Evolutionary conservation across 1,140 invertebrate genomes (phyloP), one percentile per base, ranked within the genome.

Genomic region (Scaptomyza montana): DNA sequence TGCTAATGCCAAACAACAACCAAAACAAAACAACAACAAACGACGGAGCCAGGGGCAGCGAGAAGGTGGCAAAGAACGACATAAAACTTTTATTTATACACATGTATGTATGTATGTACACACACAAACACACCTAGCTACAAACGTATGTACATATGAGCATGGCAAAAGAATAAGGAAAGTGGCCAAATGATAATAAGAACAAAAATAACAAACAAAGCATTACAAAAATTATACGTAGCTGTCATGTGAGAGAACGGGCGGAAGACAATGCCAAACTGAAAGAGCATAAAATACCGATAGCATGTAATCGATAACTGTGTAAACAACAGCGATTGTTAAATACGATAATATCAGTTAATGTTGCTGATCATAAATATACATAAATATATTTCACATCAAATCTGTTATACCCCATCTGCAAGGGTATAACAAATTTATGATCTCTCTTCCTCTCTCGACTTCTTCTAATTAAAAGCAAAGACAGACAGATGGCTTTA

Each of bases 1-100:
- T 63, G 66, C 71, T 74, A 74, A 74, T 74, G 59, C 59, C 45
- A 62, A 74, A 36, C 43, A 70, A 41, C 41, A 63, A 49, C 36
- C 51, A 66, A 33, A 33, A 33, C 0, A 30, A 66, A 56, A 54
- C 21, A 28, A 13, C 12, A 50, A n/a, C 46, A 25, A 25, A 36
- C 33, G 8, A 9, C 8, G 3, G 7, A 1, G 33, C 7, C 33
- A 36, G 33, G 3, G 6, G 6, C 19, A 61, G 16, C 16, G 16
- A 16, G 16, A 16, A 49, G 45, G 19, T 63, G 43, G 54, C 54
- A 65, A 66, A 71, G 54, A 50, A 53, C 49, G 49, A 63, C 50
- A 71, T 65, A 71, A 51, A 66, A 71, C 54, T 66, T 72, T 59
- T 67, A 60, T 66, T 57, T 57, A 49, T 53, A 46, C n/a, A 30